These are phyloP conservation scores for Cephalopterus ornatus DNA, from an alignment of 2,113 vertebrate genomes.

Conservation along the genomic window DNA sequence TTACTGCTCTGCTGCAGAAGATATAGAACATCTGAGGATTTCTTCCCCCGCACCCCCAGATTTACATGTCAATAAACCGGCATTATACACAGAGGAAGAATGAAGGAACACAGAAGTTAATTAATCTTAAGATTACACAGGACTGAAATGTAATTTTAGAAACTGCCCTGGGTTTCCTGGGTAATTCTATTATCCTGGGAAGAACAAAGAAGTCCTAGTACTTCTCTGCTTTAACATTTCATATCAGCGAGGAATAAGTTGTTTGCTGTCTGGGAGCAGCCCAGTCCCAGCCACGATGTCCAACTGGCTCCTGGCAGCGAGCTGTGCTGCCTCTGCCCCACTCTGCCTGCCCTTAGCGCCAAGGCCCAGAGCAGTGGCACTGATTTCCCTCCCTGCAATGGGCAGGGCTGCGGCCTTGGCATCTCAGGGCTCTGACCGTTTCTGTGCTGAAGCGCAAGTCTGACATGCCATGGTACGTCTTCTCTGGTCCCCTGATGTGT, in stretches of 20 bases:
- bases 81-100: slow-evolving; percentile 15
- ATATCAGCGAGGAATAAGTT: background rate
- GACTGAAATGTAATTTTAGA: slow-evolving; percentile 25
- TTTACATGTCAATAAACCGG: slow-evolving; percentile 36
- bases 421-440: background rate
- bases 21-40: slow-evolving; percentile 32
- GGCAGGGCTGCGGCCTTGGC: background rate
- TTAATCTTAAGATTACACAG: slow-evolving; percentile 36
- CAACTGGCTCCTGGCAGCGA: background rate
- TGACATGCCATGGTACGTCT: rapidly evolving
- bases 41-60: background rate
- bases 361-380: background rate
- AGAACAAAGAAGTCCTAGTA: background rate
- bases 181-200: background rate
- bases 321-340: background rate
- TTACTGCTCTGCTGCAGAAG: background rate
- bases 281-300: background rate
- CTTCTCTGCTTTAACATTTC: background rate
- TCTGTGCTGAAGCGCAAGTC: background rate
- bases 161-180: background rate
- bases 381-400: rapidly evolving
- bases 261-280: background rate
- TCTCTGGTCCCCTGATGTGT: background rate
- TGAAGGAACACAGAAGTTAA: slow-evolving; percentile 27
- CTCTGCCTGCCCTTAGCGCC: background rate